Evolutionary conservation across 2,113 vertebrate species (phyloP).

Genomic region (Xyrauchen texanus): DNA sequence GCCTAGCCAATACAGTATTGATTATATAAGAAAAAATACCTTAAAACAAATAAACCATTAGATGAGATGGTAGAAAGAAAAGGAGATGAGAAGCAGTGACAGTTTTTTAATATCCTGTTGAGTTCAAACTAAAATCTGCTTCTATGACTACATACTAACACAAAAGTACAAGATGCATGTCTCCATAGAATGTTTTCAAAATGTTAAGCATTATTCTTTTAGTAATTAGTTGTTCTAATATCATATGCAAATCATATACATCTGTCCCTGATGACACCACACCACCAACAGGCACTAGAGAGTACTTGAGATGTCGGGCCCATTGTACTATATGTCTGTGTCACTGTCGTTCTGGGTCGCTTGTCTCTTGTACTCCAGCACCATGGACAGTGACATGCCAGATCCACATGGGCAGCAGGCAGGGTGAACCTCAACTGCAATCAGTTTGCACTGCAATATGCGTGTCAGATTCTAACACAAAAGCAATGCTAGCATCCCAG

Average conservation of each 20-base stretch:
- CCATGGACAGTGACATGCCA: background rate
- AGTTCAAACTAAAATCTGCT: background rate
- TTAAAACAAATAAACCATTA: background rate
- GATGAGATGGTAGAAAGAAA: background rate
- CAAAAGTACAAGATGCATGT: no score
- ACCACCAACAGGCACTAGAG: background rate
- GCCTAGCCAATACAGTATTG: constrained; percentile 8
- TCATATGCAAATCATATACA: background rate
- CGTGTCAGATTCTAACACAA: background rate
- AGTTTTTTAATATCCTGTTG: background rate
- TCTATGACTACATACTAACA: no score
- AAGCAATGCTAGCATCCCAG: background rate
- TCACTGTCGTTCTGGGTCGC: background rate
- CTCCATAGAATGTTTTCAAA: no score
- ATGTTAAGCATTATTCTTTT: background rate
- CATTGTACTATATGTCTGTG: background rate
- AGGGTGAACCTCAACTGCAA: background rate
- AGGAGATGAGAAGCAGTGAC: background rate
- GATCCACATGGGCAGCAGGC: background rate
- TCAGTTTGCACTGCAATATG: background rate
- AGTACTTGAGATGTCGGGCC: background rate
- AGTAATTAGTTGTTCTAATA: background rate
- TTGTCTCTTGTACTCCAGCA: constrained; percentile 21
- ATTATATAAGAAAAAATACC: constrained; percentile 17
- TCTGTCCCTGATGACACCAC: background rate